These are phyloP conservation scores for Lymantria monacha DNA, from an alignment of 2,888 invertebrate genomes.

Conservation along the genomic window DNA sequence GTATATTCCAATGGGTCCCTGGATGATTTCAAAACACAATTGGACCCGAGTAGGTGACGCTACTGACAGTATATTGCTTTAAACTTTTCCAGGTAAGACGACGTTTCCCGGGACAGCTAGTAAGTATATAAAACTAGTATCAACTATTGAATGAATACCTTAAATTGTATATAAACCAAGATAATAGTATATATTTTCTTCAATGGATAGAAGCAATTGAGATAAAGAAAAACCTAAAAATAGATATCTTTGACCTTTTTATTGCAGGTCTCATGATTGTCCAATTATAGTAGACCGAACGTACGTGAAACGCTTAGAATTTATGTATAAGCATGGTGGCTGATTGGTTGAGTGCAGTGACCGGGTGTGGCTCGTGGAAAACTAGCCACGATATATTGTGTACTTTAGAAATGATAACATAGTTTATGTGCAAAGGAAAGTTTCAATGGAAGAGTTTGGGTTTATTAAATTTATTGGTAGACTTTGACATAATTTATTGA, in stretches of 20 bases:
- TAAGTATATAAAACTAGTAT: too few relatives aligned
- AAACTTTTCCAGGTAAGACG: too few relatives aligned
- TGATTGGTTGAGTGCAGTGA: slow-evolving; percentile 27
- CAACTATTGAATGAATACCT: too few relatives aligned
- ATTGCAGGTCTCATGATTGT: slow-evolving; percentile 3
- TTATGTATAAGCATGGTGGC: slow-evolving; percentile 5
- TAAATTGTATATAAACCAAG: too few relatives aligned
- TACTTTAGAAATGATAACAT: neutral
- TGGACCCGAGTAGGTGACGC: too few relatives aligned
- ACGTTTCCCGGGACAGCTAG: too few relatives aligned
- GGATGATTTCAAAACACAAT: too few relatives aligned
- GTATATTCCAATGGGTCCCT: too few relatives aligned
- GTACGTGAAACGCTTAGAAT: slow-evolving; percentile 4
- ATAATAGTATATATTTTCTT: neutral
- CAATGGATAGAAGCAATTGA: neutral
- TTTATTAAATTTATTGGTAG: too few relatives aligned
- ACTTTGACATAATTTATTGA: too few relatives aligned
- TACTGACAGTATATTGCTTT: too few relatives aligned
- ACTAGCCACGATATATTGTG: slow-evolving; percentile 4
- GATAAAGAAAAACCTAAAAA: neutral
- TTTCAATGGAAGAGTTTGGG: neutral
- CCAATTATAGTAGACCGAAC: slow-evolving; percentile 4
- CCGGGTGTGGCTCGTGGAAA: slow-evolving; percentile 24
- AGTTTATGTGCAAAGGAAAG: neutral
- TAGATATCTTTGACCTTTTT: neutral